Conservation (phyloP, 2,797 vertebrate genomes). For the Valencia hispanica region DNA sequence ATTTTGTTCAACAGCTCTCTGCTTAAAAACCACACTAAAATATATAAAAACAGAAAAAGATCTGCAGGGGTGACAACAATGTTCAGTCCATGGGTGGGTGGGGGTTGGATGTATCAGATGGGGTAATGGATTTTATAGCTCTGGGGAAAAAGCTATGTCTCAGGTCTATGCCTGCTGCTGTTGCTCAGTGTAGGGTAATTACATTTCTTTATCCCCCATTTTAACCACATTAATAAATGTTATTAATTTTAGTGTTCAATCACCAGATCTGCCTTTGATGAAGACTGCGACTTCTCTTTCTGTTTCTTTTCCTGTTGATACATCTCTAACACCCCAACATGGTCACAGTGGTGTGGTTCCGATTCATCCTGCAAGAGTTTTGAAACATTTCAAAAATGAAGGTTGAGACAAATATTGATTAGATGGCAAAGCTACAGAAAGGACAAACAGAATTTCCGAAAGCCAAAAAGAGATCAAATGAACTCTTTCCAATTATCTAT, state of each 20-base stretch:
- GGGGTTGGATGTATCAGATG: no score
- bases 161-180: no score
- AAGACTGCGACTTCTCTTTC: constrained; percentile 64
- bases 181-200: background rate
- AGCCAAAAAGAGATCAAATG: background rate
- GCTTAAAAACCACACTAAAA: no score
- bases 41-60: no score
- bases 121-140: no score
- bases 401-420: background rate
- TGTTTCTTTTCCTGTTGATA: constrained; percentile 78
- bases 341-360: constrained; percentile 82
- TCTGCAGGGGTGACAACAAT: no score
- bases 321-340: constrained; percentile 82
- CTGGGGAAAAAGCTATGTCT: no score
- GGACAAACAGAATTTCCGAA: background rate
- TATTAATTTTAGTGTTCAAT: constrained; percentile 28
- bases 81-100: no score
- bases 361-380: constrained; percentile 59
- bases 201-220: background rate
- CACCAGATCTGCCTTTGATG: constrained; percentile 82
- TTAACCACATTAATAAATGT: background rate
- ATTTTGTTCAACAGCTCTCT: no score
- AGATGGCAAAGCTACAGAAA: no score
- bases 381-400: background rate
- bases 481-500: background rate